Evolutionary conservation across 2,113 vertebrate genomes (phyloP).

Genomic region (Rafetus swinhoei): DNA sequence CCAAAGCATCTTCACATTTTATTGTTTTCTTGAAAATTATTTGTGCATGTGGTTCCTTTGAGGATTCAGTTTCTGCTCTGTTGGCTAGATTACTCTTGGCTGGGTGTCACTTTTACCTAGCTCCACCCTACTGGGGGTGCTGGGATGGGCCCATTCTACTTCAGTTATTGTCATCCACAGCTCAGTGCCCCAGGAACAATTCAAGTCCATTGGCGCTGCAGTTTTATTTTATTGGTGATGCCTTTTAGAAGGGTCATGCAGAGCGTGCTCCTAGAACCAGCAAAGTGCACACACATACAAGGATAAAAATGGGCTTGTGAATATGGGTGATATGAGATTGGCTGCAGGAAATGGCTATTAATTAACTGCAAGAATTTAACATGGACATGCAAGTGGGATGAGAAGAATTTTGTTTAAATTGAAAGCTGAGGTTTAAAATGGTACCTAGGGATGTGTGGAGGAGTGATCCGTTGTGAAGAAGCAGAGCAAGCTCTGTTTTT

Average conservation of each 20-base stretch:
- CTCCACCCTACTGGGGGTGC: background rate
- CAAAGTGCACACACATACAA: background rate
- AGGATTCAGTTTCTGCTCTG: background rate
- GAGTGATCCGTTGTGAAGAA: background rate
- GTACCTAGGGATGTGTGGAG: background rate
- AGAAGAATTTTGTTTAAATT: background rate
- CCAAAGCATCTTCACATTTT: background rate
- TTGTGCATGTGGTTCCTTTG: background rate
- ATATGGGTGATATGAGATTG: background rate
- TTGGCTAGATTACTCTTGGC: background rate
- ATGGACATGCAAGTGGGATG: background rate
- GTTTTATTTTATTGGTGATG: fast-evolving
- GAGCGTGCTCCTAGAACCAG: background rate
- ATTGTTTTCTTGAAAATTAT: background rate
- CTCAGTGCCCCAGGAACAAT: background rate
- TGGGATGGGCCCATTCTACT: background rate
- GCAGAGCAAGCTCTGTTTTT: background rate
- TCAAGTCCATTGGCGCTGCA: background rate
- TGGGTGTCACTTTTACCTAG: background rate
- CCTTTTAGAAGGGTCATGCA: background rate
- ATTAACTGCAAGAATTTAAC: background rate
- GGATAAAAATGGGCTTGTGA: background rate
- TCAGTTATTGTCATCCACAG: background rate
- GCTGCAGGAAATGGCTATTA: background rate
- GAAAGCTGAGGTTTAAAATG: background rate